phyloP scores from a whole-genome alignment of 2,113 vertebrate genomes.

The Pithys albifrons region DNA sequence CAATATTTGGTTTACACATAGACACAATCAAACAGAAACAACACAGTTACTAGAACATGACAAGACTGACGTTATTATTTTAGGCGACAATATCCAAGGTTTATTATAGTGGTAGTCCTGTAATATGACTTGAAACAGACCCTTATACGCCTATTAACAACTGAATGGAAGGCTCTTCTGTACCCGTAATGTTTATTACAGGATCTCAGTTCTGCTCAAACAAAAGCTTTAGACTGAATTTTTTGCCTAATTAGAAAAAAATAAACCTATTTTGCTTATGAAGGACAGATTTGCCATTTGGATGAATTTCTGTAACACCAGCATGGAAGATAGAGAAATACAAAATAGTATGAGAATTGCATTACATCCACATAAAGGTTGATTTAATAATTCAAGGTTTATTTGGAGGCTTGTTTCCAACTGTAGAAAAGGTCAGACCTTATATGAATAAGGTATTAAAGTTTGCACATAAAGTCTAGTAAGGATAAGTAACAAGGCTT shows the following conservation, averaged over 20 bases:
- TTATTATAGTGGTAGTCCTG: not conserved
- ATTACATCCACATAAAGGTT: slow-evolving; percentile 32
- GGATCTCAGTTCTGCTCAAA: not conserved
- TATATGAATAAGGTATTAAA: slow-evolving; percentile 57
- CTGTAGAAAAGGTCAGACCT: slow-evolving; percentile 48
- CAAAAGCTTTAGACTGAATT: not conserved
- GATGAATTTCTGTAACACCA: not conserved
- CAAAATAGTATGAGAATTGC: not conserved
- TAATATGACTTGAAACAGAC: not conserved
- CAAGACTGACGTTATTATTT: not conserved
- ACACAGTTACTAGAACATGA: not conserved
- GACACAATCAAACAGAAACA: slow-evolving; percentile 2
- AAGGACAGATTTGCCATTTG: slow-evolving; percentile 7
- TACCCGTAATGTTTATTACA: not conserved
- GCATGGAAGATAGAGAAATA: not conserved
- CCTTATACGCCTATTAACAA: not conserved
- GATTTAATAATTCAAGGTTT: slow-evolving; percentile 61
- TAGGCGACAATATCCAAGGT: not conserved
- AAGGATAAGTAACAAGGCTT: slow-evolving; percentile 38
- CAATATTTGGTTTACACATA: not conserved
- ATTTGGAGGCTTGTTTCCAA: slow-evolving; percentile 50
- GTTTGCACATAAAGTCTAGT: slow-evolving; percentile 23
- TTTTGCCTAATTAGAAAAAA: slow-evolving; percentile 5
- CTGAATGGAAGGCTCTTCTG: not conserved
- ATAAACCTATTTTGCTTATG: not conserved